phyloP scores from a whole-genome alignment of 1,140 invertebrate species.

The Nomia melanderi region DNA sequence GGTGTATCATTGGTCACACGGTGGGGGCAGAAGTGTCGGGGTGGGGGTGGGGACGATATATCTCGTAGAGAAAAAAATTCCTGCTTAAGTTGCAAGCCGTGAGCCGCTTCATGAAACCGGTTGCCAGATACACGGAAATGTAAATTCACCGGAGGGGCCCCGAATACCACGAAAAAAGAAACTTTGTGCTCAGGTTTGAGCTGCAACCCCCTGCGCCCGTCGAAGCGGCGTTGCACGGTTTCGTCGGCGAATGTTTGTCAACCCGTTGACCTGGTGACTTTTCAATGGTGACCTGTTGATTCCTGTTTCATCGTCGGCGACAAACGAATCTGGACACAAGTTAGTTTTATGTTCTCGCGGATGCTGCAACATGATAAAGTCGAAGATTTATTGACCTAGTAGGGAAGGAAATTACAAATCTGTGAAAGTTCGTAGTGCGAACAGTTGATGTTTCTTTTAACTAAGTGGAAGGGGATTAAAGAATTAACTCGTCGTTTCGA shows the following conservation, averaged over 20 bases:
- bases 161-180: slow-evolving; percentile 18
- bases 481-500: no score
- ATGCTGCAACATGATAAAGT: no score
- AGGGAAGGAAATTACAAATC: no score
- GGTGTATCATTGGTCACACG: not conserved
- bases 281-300: no score
- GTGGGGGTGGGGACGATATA: not conserved
- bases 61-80: slow-evolving; percentile 34
- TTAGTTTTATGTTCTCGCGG: no score
- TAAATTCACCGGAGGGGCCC: slow-evolving; percentile 38
- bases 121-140: slow-evolving; percentile 49
- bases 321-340: no score
- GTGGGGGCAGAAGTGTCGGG: not conserved
- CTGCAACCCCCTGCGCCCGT: not conserved
- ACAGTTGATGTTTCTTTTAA: no score
- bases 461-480: no score
- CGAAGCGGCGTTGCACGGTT: not conserved
- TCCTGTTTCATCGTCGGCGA: no score
- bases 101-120: slow-evolving; percentile 52
- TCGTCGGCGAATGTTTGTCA: not conserved
- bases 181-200: not conserved
- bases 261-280: no score
- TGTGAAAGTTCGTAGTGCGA: no score
- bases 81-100: slow-evolving; percentile 44
- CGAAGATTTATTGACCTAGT: no score